Conservation (phyloP, 2,888 invertebrate genomes). For the Diarsia rubi region DNA sequence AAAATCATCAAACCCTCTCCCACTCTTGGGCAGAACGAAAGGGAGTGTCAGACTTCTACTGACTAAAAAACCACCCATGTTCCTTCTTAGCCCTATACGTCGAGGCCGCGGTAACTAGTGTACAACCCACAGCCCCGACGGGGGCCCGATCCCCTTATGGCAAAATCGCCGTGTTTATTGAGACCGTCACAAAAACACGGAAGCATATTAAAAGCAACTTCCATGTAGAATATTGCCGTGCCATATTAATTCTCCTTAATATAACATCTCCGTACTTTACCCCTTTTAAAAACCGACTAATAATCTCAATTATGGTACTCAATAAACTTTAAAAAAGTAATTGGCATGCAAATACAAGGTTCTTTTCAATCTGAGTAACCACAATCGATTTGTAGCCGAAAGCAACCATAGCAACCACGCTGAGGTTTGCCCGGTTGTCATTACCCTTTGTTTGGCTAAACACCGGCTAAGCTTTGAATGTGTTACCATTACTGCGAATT, state of each 20-base stretch:
- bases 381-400: conserved; percentile 47
- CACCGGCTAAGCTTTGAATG: conserved; percentile 32
- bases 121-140: no score
- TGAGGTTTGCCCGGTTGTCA: conserved; percentile 22
- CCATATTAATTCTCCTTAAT: not conserved
- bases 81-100: no score
- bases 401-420: conserved; percentile 9
- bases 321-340: conserved; percentile 52
- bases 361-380: conserved; percentile 28
- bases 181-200: conserved; percentile 7
- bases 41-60: no score
- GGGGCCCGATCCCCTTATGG: no score
- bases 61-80: no score
- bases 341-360: conserved; percentile 32
- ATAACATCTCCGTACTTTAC: not conserved
- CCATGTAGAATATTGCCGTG: not conserved
- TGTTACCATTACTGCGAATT: conserved; percentile 28
- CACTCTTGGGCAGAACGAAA: no score
- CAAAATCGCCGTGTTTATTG: not conserved
- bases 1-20: no score
- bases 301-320: conserved; percentile 40
- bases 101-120: no score
- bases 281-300: conserved; percentile 37
- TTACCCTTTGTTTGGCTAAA: conserved; percentile 56
- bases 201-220: conserved; percentile 28